A percentile compares a stretch with the other conserved stretches of the same genome.
Evolutionary conservation across 1,140 invertebrate species (phyloP).

Genomic region (Cardiocondyla obscurior): DNA sequence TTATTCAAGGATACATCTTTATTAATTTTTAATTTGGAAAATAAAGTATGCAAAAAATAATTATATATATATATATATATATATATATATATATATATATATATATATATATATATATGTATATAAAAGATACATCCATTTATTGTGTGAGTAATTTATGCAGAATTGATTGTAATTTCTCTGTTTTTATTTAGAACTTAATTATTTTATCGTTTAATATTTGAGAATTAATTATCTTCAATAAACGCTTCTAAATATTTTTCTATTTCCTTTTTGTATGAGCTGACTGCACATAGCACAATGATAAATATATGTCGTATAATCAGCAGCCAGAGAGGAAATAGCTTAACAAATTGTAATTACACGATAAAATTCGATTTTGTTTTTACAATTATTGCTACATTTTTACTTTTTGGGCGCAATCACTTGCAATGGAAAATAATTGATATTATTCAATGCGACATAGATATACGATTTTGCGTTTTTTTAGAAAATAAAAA

Average conservation of each 20-base stretch:
- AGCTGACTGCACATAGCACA: conserved; percentile 78
- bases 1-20: not conserved
- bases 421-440: not conserved
- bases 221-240: not conserved
- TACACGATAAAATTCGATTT: conserved; percentile 17
- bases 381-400: not conserved
- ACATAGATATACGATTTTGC: not conserved
- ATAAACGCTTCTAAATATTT: conserved; percentile 26
- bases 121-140: no score
- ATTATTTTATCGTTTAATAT: not conserved
- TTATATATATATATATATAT: not conserved
- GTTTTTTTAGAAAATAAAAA: conserved; percentile 14
- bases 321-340: conserved; percentile 68
- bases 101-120: no score
- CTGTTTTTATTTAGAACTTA: not conserved
- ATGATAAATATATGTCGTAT: conserved; percentile 6
- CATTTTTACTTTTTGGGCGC: conserved; percentile 47
- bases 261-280: conserved; percentile 77
- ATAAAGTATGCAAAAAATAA: conserved; percentile 2
- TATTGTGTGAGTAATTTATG: not conserved
- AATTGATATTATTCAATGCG: not conserved
- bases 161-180: conserved; percentile 1
- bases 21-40: not conserved
- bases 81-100: no score
- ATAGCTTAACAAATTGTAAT: conserved; percentile 47